phyloP scores from a whole-genome alignment of 2,113 vertebrate species.

The Anarhynchus alexandrinus region DNA sequence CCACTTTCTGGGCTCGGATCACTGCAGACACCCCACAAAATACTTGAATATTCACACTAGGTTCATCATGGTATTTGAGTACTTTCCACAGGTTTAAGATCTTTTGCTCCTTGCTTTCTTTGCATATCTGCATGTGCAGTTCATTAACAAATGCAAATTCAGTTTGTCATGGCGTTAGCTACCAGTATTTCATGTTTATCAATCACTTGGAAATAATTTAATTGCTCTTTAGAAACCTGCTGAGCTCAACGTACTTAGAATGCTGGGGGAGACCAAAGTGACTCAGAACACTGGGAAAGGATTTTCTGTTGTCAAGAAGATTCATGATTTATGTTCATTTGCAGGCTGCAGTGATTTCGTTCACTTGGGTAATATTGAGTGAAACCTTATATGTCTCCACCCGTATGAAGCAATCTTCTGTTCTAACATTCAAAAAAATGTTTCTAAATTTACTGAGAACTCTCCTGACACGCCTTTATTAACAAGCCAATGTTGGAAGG shows the following conservation, averaged over 20 bases:
- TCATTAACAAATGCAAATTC: background rate
- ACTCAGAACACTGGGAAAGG: background rate
- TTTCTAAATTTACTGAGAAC: background rate
- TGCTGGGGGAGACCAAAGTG: background rate
- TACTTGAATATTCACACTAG: background rate
- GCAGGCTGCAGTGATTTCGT: background rate
- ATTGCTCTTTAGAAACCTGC: background rate
- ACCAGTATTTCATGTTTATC: background rate
- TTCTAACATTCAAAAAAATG: background rate
- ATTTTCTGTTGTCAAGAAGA: background rate
- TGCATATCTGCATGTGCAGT: background rate
- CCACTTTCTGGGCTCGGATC: background rate
- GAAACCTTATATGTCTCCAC: constrained; percentile 3
- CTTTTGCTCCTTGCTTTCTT: background rate
- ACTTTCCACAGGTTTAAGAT: background rate
- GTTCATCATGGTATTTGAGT: background rate
- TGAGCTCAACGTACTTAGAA: background rate
- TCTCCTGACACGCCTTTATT: background rate
- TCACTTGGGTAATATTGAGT: background rate
- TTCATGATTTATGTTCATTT: background rate
- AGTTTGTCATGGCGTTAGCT: background rate
- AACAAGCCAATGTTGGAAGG: background rate
- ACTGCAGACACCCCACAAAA: background rate
- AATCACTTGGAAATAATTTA: background rate
- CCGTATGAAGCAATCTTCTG: background rate